Base-by-base conservation (phyloP, 1,140 invertebrate species). In the Pygmarrhopalites habei region DNA sequence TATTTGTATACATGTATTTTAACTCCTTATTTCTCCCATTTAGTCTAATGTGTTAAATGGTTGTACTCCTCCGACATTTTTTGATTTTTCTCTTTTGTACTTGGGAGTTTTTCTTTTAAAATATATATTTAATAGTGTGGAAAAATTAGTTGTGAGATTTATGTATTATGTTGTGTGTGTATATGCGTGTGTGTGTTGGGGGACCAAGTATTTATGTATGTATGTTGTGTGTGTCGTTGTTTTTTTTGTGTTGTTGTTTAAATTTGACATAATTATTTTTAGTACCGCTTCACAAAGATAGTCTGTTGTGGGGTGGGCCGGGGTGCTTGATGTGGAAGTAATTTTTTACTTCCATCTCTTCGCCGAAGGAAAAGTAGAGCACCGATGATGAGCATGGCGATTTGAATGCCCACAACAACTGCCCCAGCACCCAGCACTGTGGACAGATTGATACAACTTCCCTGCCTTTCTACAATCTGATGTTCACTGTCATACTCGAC, bases 271-370 rank as follows among this genome's bases (percentile, higher is more conserved):
- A 39, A 21, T n/a, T 29, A 5, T 57, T n/a, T n/a, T 68, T 43
- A 71, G 46, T 68, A 71, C 35, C 66, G 51, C 47, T 68, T 71
- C 26, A 71, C 69, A 58, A 71, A 71, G 62, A 71, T 71, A 7
- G 69, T 68, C 51, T 68, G 69, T 64, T 70, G 68, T 10, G 68
- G 55, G 26, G n/a, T 29, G 12, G 67, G 47, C 47, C 66, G 19
- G 43, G 65, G 59, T 41, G 60, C 43, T 44, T 53, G 58, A 32
- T 53, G 58, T 28, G 62, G 67, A 21, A 64, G 60, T 25, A 68
- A 55, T 43, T 67, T 63, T 47, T 64, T 71, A 39, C 49, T 68
- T 41, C 41, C 51, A 28, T 60, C 63, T 52, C 60, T 56, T 46
- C 65, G 49, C 64, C 66, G 44, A 15, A 71, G 58, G 61, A 71